A percentile compares a stretch with the other conserved stretches of the same genome.
Conservation (phyloP, 2,113 vertebrate genomes). For the Ornithorhynchus anatinus region DNA sequence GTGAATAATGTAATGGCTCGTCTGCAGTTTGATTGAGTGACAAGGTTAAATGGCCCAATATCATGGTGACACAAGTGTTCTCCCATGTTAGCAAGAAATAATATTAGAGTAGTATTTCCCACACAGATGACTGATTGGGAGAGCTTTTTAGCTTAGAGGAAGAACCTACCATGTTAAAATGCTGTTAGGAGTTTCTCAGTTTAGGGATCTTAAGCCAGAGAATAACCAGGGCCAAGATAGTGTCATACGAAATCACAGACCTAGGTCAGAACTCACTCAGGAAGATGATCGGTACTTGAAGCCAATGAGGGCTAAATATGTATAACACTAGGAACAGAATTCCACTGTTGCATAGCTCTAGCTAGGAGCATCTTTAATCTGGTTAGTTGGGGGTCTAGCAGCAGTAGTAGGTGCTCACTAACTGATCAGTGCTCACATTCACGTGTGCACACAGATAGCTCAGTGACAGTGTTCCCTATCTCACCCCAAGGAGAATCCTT, state of each 20-base stretch:
- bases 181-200: not conserved
- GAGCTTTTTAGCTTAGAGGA: constrained; percentile 5
- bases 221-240: too few relatives aligned
- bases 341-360: too few relatives aligned
- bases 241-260: not conserved
- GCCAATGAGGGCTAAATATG: too few relatives aligned
- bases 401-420: too few relatives aligned
- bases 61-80: not conserved
- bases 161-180: not conserved
- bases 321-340: too few relatives aligned
- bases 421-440: too few relatives aligned
- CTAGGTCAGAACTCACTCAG: not conserved
- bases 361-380: too few relatives aligned
- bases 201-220: not conserved
- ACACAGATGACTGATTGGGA: not conserved
- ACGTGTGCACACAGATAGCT: too few relatives aligned
- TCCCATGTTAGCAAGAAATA: not conserved
- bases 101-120: not conserved
- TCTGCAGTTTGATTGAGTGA: not conserved
- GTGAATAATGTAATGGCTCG: not conserved
- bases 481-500: too few relatives aligned
- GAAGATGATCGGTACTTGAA: too few relatives aligned
- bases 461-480: too few relatives aligned
- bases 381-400: too few relatives aligned
- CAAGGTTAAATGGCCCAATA: constrained; percentile 4